phyloP scores from a whole-genome alignment of 2,888 invertebrate genomes.

The Luperina testacea region DNA sequence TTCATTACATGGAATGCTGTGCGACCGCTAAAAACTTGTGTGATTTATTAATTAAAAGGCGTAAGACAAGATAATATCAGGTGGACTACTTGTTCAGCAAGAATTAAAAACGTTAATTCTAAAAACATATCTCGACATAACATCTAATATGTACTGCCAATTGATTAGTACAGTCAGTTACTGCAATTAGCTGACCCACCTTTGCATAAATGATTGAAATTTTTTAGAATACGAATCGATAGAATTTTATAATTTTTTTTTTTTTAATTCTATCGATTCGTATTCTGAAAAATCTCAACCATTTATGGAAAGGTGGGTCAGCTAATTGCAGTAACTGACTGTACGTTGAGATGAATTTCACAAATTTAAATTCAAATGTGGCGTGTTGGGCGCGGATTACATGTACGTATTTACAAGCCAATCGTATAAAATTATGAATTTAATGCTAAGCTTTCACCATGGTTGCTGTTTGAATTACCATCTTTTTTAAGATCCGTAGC shows the following conservation, averaged over 20 bases:
- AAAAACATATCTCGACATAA: slow-evolving; percentile 8
- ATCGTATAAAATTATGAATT: slow-evolving; percentile 40
- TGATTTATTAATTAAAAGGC: neutral
- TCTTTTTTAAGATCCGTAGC: neutral
- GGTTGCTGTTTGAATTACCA: neutral
- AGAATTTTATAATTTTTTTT: too few species aligned
- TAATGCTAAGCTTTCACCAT: slow-evolving; percentile 23
- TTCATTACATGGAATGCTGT: neutral
- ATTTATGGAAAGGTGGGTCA: too few species aligned
- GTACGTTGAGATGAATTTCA: slow-evolving; percentile 17
- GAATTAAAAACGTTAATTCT: slow-evolving; percentile 4
- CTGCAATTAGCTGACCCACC: too few species aligned
- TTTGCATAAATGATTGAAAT: too few species aligned
- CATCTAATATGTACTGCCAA: neutral
- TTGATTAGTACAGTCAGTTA: slow-evolving; percentile 2
- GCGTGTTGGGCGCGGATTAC: slow-evolving; percentile 49
- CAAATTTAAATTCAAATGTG: slow-evolving; percentile 44
- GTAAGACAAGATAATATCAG: neutral
- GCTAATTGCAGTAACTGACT: too few species aligned
- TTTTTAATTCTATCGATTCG: too few species aligned
- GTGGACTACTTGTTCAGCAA: neutral
- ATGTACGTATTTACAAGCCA: slow-evolving; percentile 26
- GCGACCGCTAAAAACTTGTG: too few species aligned
- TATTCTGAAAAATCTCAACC: too few species aligned
- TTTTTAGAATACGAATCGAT: too few species aligned